These are phyloP conservation scores for Macquaria ambigua DNA, from an alignment of 2,113 vertebrate species.

Conservation along the genomic window DNA sequence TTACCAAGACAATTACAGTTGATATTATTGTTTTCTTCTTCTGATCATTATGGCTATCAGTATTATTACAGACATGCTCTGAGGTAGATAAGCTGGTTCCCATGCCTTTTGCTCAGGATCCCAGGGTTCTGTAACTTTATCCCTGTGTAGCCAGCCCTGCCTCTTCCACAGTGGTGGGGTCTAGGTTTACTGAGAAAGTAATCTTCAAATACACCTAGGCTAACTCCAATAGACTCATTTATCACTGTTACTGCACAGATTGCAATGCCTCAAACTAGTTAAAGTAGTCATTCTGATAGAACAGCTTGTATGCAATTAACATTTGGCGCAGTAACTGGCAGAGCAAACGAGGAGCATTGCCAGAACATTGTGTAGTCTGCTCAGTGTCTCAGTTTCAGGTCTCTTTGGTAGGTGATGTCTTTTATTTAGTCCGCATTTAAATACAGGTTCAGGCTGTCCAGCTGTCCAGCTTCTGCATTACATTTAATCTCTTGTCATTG, in stretches of 20 bases:
- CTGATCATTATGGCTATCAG: constrained; percentile 67
- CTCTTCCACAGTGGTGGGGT: constrained; percentile 55
- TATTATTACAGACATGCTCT: constrained; percentile 68
- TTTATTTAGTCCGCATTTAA: neutral
- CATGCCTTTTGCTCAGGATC: constrained; percentile 70
- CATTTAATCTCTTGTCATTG: constrained; percentile 30
- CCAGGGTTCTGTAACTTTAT: constrained; percentile 76
- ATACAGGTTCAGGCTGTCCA: constrained; percentile 10
- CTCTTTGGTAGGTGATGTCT: neutral
- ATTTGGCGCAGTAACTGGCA: constrained; percentile 6
- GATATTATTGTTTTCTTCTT: constrained; percentile 51
- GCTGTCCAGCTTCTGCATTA: constrained; percentile 3
- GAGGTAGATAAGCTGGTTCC: constrained; percentile 72
- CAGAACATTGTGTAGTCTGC: constrained; percentile 6
- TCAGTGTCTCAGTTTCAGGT: neutral
- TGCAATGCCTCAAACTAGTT: constrained; percentile 3
- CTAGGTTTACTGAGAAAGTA: constrained; percentile 79
- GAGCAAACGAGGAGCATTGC: neutral
- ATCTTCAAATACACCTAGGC: constrained; percentile 43
- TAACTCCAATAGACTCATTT: constrained; percentile 27
- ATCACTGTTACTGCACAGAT: constrained; percentile 3
- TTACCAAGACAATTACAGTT: neutral
- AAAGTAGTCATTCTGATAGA: constrained; percentile 5
- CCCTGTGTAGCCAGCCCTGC: constrained; percentile 65
- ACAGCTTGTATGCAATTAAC: constrained; percentile 24